phyloP scores from a whole-genome alignment of 1,140 invertebrate genomes.

The Zelostemma sp. region DNA sequence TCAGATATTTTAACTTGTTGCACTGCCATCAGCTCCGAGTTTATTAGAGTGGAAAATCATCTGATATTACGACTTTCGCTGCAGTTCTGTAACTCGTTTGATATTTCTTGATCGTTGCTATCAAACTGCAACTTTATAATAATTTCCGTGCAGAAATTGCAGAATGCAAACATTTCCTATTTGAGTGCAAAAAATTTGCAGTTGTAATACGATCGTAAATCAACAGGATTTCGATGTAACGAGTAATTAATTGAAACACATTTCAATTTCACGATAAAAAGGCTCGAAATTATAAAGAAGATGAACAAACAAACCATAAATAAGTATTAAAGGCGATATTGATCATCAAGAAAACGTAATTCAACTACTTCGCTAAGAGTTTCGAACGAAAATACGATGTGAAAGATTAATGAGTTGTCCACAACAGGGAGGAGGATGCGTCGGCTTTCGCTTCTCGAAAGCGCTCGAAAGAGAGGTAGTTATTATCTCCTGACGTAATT shows the following conservation, averaged over 20 bases:
- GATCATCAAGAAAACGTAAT: conserved; percentile 19
- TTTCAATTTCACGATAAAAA: too few relatives aligned
- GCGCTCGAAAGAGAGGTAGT: conserved; percentile 36
- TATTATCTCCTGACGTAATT: conserved; percentile 52
- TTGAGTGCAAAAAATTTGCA: too few relatives aligned
- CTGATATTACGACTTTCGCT: too few relatives aligned
- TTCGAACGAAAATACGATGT: conserved; percentile 30
- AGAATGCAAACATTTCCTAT: too few relatives aligned
- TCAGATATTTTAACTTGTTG: background rate
- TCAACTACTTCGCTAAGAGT: conserved; percentile 35
- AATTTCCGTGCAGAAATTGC: too few relatives aligned
- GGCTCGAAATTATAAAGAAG: too few relatives aligned
- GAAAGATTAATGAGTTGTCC: conserved; percentile 44
- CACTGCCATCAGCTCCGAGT: background rate
- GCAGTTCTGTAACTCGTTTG: too few relatives aligned
- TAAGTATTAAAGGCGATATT: conserved; percentile 30
- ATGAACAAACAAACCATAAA: conserved; percentile 16
- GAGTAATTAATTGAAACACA: too few relatives aligned
- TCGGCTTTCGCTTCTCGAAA: conserved; percentile 25
- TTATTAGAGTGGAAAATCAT: background rate
- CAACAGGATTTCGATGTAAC: too few relatives aligned
- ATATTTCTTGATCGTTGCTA: too few relatives aligned
- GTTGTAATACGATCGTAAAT: too few relatives aligned
- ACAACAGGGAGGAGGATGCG: conserved; percentile 32
- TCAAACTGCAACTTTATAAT: too few relatives aligned